Base-by-base conservation (phyloP, 2,888 invertebrate species). In the Acholoe squamosa region DNA sequence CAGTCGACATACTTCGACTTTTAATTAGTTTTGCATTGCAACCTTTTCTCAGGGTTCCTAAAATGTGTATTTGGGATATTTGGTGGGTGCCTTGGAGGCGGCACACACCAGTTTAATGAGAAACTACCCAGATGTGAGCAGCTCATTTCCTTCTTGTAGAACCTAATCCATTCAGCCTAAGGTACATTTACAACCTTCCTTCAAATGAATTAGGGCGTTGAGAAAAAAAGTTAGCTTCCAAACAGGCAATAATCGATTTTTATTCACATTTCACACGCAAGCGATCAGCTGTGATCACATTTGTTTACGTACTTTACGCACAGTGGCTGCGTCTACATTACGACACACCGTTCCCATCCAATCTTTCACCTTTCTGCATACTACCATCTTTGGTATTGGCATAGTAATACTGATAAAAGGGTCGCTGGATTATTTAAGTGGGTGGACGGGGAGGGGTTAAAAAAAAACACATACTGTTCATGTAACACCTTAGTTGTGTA, bases 231-330 rank as follows among this genome's bases (percentile, higher is more conserved):
- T 71, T 71, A n/a, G 61, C 71, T 22, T 71, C 71, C 28, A 31
- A 71, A 28, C 71, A 28, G 31, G 28, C 31, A 25, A 71, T 71
- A 28, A 25, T n/a, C 19, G 71, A 71, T 14, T 71, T n/a, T 71
- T 28, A 71, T 28, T 71, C 71, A 25, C 71, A 71, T 71, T 71
- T 71, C 71, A 71, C 71, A 71, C 31, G 71, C 71, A 28, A 71
- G 12, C 71, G 31, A n/a, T 22, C 71, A n/a, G 25, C 71, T 28
- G 28, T 28, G 28, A 71, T 28, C 25, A 0, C 25, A 28, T 71
- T 7, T 3, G 61, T n/a, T n/a, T 3, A n/a, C 61, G n/a, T 7
- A n/a, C 7, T n/a, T n/a, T 3, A n/a, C 61, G n/a, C 12, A n/a
- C 7, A n/a, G 61, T 61, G 61, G 19, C 61, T 61, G 61, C 61